Base-by-base conservation (phyloP, 2,888 invertebrate genomes). In the Automeris io region DNA sequence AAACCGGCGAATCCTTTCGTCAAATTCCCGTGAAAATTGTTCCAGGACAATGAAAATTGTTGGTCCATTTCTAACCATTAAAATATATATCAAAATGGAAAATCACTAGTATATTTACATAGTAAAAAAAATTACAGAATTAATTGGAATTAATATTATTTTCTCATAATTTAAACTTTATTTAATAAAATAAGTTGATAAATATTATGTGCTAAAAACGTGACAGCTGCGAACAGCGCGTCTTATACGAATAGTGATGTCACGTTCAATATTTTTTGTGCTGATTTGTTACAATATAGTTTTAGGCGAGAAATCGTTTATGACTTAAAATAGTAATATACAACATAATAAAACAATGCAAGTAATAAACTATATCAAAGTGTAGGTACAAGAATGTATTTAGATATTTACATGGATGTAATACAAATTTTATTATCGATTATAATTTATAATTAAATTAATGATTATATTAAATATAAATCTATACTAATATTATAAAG, bases 21-120 rank as follows among this genome's bases (percentile, higher is more conserved):
- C 57, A 92, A 85, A 67, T 91, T 92, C 47, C 90, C 90, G 75
- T 91, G 91, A 86, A 91, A 91, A 79, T 91, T 91, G 69, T 91
- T 91, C 92, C 92, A 92, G 69, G 90, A 90, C 72, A 92, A 85
- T 69, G 91, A 91, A 69, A 90, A 91, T 74, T 90, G 90, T 77
- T 90, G 90, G 70, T 88, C 88, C 86, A 88, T 88, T 70, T 81
- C 69, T 79, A 88, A 81, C 55, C 63, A 61, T 60, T 64, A 55
- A 56, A 45, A 40, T 54, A 61, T 51, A 61, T 76, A 73, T 76
- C 67, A 77, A 58, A 33, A 64, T 33, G 33, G 37, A 47, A 18
- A 18, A 43, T 31, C n/a, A n/a, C n/a, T n/a, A n/a, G 11, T 18
- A 12, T 18, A 34, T 37, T 16, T 18, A 18, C 11, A 37, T 24